Conservation (phyloP, 2,797 vertebrate genomes). For the Uromys caudimaculatus region DNA sequence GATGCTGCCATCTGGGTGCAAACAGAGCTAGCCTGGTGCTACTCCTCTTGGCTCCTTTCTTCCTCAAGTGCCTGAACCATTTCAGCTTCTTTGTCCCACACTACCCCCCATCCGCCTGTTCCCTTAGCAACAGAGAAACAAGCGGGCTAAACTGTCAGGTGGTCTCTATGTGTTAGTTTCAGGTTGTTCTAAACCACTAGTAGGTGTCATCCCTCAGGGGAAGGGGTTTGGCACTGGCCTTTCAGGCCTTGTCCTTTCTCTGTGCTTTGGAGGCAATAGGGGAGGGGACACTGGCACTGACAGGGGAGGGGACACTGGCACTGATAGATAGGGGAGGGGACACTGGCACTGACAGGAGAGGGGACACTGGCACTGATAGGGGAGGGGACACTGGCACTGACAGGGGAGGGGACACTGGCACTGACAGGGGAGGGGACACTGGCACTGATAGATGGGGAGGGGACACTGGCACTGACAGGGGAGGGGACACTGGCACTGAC, state of each 20-base stretch:
- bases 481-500: no score
- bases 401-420: background rate
- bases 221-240: background rate
- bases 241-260: background rate
- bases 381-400: background rate
- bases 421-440: background rate
- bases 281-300: background rate
- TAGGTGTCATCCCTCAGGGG: background rate
- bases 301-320: no score
- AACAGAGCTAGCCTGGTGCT: background rate
- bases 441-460: no score
- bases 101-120: background rate
- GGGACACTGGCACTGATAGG: background rate
- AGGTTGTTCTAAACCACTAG: background rate
- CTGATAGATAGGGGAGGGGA: background rate
- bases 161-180: background rate
- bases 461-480: no score
- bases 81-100: background rate
- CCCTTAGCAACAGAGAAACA: background rate
- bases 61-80: background rate
- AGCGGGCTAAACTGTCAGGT: background rate
- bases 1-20: background rate
- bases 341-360: no score
- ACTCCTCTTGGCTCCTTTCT: background rate
- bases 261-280: background rate